Base-by-base conservation (phyloP, 2,888 invertebrate genomes). In the Actias luna region DNA sequence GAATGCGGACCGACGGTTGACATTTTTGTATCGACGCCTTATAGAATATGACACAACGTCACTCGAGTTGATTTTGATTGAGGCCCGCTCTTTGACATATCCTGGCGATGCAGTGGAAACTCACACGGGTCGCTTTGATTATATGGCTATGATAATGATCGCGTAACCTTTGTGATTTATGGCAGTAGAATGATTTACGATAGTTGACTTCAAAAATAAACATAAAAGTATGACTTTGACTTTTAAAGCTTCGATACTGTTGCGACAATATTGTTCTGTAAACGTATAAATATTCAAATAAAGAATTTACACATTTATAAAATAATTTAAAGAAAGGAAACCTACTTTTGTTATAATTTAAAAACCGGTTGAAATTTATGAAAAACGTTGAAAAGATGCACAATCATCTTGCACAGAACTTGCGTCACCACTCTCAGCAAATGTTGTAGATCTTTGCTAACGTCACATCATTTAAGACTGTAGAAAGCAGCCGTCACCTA, bases 21-120 rank as follows among this genome's bases (percentile, higher is more conserved):
- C 76, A 73, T 50, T 69, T 39, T 39, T 70, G 64, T 68, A 68
- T 70, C 68, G 70, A 69, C 62, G 58, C 62, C 65, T 67, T 68
- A 62, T 70, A 65, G 18, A 67, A 55, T 59, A 61, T 66, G 64
- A 67, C 63, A 58, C 52, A 67, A 22, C 58, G 62, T 58, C 58
- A 58, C 31, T 36, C 57, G 65, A 52, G 60, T 60, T 66, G 65
- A 67, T 62, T 59, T 62, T 69, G 65, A 66, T 67, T 66, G 68
- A 68, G 63, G 59, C 55, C 29, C 29, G 55, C 29, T 55, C 55
- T 59, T 29, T 39, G 59, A 59, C 59, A 59, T n/a, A n/a, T 59
- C 29, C 59, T 39, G 42, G 42, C 12, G 59, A 59, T 25, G 59
- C 16, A 16, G 29, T 14, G 42, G 29, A 42, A 42, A 27, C 16